Percentiles rank a stretch among this genome's conserved stretches.
Evolutionary conservation across 2,888 invertebrate genomes (phyloP).

Genomic region (Neocrepidodera transversa): DNA sequence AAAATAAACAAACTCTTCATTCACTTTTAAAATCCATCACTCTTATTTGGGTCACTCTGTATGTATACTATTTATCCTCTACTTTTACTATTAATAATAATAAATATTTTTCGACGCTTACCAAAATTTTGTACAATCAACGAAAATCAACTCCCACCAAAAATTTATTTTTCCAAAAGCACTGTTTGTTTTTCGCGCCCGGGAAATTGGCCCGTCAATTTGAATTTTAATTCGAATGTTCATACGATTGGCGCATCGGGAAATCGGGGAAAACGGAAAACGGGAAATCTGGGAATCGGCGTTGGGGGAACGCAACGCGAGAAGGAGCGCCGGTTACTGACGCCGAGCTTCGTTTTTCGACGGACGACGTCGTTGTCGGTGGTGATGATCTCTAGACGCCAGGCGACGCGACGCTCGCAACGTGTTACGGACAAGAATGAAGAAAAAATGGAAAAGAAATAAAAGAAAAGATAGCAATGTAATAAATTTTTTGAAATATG

Average conservation of each 20-base stretch:
- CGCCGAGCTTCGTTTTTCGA: constrained; percentile 54
- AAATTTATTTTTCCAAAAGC: no score
- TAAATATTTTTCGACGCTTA: no score
- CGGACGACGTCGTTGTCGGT: constrained; percentile 52
- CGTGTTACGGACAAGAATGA: background rate
- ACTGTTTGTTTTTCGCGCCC: background rate
- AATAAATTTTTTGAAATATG: no score
- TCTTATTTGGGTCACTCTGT: no score
- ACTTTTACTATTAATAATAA: no score
- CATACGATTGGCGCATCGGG: constrained; percentile 28
- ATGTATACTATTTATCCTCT: no score
- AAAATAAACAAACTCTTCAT: no score
- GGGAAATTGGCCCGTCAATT: background rate
- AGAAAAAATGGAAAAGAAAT: constrained; percentile 5
- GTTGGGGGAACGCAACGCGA: constrained; percentile 37
- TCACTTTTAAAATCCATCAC: no score
- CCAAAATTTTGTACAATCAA: no score
- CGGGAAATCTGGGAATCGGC: constrained; percentile 32
- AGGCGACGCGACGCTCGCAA: constrained; percentile 18
- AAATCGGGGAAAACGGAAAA: constrained; percentile 22
- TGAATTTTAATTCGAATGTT: constrained; percentile 2
- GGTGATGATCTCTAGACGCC: constrained; percentile 48
- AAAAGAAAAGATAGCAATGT: no score
- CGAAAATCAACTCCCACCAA: no score
- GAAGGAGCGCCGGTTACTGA: constrained; percentile 53